Percentiles rank a stretch among this genome's conserved stretches.
Conservation (phyloP, 2,797 vertebrate genomes). For the Natrix natrix region DNA sequence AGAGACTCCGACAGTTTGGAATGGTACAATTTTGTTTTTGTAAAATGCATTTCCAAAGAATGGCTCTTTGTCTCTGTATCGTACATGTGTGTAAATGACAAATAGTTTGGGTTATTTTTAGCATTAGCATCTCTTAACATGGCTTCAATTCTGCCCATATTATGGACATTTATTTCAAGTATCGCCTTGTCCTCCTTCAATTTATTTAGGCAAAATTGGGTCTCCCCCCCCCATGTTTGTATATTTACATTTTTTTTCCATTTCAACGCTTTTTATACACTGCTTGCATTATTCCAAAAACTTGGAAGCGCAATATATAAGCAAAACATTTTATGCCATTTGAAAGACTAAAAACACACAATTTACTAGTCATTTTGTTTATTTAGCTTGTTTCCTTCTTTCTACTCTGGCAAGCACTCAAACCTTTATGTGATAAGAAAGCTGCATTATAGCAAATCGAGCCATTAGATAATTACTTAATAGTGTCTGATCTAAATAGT, state of each 20-base stretch:
- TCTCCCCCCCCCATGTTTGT: not conserved
- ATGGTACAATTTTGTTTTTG: conserved; percentile 69
- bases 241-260: conserved; percentile 56
- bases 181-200: conserved; percentile 34
- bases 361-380: not conserved
- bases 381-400: not conserved
- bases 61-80: conserved; percentile 37
- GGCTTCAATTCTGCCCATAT: conserved; percentile 32
- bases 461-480: not conserved
- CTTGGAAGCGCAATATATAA: not conserved
- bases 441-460: not conserved
- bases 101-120: not conserved
- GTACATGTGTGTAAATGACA: conserved; percentile 45
- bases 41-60: conserved; percentile 58
- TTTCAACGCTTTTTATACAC: not conserved
- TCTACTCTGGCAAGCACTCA: not conserved
- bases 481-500: not conserved
- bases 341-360: not conserved
- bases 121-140: conserved; percentile 41
- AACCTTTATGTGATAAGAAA: not conserved
- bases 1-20: conserved; percentile 74
- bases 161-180: not conserved
- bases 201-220: conserved; percentile 52
- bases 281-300: not conserved
- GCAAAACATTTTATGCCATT: not conserved